These are phyloP conservation scores for Corbicula japonica DNA, from an alignment of 2,888 invertebrate genomes.

Conservation along the genomic window DNA sequence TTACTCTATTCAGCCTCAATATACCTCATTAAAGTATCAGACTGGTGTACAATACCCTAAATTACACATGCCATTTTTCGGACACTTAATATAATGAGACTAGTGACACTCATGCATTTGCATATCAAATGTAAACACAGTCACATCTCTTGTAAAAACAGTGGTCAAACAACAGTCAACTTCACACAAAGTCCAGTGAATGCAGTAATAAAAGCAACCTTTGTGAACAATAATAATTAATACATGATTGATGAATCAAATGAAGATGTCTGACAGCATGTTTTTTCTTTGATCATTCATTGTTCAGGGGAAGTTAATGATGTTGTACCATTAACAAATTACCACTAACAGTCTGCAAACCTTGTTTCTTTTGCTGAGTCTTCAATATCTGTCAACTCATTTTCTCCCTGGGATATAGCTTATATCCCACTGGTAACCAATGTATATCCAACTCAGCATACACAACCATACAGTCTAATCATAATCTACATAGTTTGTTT, in stretches of 20 bases:
- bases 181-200: slow-evolving; percentile 16
- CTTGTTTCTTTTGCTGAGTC: too few relatives aligned
- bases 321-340: neutral
- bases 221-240: slow-evolving; percentile 3
- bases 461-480: too few relatives aligned
- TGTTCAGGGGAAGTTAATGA: neutral
- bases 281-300: neutral
- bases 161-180: neutral
- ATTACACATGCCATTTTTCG: slow-evolving; percentile 10
- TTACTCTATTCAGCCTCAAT: neutral
- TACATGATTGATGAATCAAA: neutral
- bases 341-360: too few relatives aligned
- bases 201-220: neutral
- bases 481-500: too few relatives aligned
- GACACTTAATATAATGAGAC: too few relatives aligned
- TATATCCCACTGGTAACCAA: slow-evolving; percentile 5
- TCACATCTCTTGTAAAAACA: neutral
- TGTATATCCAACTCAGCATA: too few relatives aligned
- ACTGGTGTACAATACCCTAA: neutral
- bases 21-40: neutral
- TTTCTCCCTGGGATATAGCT: neutral
- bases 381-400: neutral
- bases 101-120: slow-evolving; percentile 16
- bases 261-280: neutral
- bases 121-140: slow-evolving; percentile 29